Conservation (phyloP, 2,113 vertebrate genomes). For the Arenaria interpres region DNA sequence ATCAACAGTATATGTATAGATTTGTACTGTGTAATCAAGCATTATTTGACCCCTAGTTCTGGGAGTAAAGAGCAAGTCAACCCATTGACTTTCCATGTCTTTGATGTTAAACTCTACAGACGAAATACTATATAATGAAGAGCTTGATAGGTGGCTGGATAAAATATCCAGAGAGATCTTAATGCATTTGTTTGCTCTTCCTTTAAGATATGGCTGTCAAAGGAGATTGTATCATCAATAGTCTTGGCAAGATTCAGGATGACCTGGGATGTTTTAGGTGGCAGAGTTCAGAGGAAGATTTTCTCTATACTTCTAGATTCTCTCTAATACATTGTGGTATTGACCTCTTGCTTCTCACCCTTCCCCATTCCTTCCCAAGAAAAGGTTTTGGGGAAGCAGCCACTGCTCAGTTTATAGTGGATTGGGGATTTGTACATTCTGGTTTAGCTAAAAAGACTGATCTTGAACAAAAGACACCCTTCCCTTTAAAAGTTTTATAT, state of each 20-base stretch:
- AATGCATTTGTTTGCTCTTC: conserved; percentile 22
- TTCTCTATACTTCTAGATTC: too few species aligned
- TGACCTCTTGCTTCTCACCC: neutral
- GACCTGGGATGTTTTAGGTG: neutral
- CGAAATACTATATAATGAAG: neutral
- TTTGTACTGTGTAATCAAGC: neutral
- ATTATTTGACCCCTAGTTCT: conserved; percentile 28
- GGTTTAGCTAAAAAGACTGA: neutral
- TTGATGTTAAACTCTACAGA: conserved; percentile 42
- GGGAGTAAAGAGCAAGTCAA: neutral
- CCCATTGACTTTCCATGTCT: neutral
- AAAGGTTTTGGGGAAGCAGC: neutral
- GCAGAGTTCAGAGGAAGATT: neutral
- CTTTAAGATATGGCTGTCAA: neutral
- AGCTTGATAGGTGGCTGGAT: conserved; percentile 19
- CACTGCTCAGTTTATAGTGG: neutral
- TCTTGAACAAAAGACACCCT: neutral
- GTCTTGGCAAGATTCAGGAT: neutral
- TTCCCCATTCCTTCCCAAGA: neutral
- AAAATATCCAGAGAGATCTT: conserved; percentile 43
- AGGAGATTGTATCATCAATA: neutral
- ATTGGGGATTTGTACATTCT: neutral
- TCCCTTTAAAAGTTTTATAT: neutral
- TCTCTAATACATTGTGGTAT: neutral
- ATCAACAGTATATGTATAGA: neutral